These are phyloP conservation scores for Origma solitaria DNA, from an alignment of 2,113 vertebrate species.

Conservation along the genomic window DNA sequence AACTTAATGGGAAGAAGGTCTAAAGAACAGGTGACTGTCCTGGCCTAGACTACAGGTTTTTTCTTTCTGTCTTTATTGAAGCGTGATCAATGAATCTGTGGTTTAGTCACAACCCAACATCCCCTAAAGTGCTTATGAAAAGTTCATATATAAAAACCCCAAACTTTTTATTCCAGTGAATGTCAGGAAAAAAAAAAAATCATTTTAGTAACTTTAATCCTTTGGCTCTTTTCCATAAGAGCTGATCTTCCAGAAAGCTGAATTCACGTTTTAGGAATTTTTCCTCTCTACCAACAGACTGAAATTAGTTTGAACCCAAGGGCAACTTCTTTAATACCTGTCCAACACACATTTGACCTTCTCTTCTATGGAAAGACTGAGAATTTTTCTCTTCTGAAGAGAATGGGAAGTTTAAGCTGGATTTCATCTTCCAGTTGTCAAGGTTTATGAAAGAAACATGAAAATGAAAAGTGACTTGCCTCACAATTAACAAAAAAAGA, in stretches of 20 bases:
- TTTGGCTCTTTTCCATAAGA: neutral
- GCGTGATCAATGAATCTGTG: fast-evolving
- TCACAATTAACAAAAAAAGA: conserved; percentile 33
- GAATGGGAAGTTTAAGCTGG: neutral
- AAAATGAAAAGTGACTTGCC: conserved; percentile 29
- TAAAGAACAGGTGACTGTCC: neutral
- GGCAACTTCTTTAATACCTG: conserved; percentile 39
- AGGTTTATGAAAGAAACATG: conserved; percentile 7
- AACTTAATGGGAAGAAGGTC: neutral
- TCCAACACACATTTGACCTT: conserved; percentile 25
- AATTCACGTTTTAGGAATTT: neutral
- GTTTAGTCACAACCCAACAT: neutral
- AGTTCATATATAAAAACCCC: neutral
- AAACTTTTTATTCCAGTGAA: neutral
- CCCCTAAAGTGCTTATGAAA: neutral
- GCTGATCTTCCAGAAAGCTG: neutral
- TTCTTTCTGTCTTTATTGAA: neutral
- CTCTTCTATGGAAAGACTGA: neutral
- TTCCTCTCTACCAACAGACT: neutral
- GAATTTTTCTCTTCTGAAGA: neutral
- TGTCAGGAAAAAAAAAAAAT: neutral
- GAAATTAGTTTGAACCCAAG: conserved; percentile 53
- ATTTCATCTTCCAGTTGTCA: conserved; percentile 18
- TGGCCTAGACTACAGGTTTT: neutral
- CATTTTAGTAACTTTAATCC: neutral